Base-by-base conservation (phyloP, 2,113 vertebrate species). In the Eptesicus fuscus region DNA sequence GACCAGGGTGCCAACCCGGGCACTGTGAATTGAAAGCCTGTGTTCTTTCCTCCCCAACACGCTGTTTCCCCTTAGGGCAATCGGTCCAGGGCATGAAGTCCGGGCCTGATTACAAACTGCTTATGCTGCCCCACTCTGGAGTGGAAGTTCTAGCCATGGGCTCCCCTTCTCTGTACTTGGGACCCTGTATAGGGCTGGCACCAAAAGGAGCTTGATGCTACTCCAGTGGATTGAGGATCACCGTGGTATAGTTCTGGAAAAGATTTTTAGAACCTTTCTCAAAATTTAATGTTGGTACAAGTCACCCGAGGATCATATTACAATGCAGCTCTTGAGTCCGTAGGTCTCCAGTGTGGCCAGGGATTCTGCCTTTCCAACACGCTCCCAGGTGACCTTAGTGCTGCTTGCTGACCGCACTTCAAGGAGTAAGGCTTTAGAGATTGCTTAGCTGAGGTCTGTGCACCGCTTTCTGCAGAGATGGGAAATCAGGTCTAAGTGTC, bases 311-410 rank as follows among this genome's bases (percentile, higher is more conserved):
- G 32, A 78, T 67, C 6, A 0, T 30, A 67, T 37, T 67, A 47
- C 49, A 51, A 16, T 70, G 28, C 40, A 84, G n/a, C 9, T 63
- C 53, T 23, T 14, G 30, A 82, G 59, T 70, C 9, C 4, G 13
- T 9, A 32, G 23, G 16, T 37, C 11, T 51, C 53, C 73, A 20
- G 16, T 44, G 1, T 2, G 6, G 3, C 56, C n/a, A 4, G 2
- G n/a, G 16, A 44, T 44, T 37, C 61, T 7, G 63, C 9, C 23
- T 93, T 56, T 74, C 22, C 22, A 17, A 9, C 0, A 11, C 32
- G 16, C 5, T 16, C 25, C 4, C 1, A 1, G 30, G 4, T 37
- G 70, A 5, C n/a, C 10, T 22, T 1, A 0, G 23, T 35, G 11
- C 16, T 73, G 5, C 35, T 63, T 0, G 14, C 63, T 13, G 7